phyloP scores from a whole-genome alignment of 1,140 invertebrate species.

The Halesus radiatus region DNA sequence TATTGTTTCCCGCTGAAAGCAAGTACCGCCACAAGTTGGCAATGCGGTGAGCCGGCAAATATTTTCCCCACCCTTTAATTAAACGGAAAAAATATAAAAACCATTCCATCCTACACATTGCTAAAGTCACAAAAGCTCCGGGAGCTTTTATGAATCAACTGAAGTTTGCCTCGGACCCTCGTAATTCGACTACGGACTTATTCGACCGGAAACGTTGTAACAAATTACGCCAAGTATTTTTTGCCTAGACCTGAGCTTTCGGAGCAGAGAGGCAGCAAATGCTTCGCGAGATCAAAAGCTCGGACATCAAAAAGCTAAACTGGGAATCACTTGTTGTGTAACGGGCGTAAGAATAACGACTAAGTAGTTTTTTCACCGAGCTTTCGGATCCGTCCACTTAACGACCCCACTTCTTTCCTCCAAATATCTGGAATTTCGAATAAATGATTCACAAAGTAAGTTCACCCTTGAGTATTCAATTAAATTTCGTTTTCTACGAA shows the following conservation, averaged over 20 bases:
- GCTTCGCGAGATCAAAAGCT: slow-evolving; percentile 43
- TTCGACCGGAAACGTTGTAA: slow-evolving; percentile 57
- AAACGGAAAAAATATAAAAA: slow-evolving; percentile 17
- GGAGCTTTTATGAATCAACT: slow-evolving; percentile 34
- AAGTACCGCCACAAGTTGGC: neutral
- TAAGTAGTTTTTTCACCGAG: slow-evolving; percentile 26
- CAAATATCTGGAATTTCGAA: neutral
- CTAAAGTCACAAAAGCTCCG: slow-evolving; percentile 31
- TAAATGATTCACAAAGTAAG: slow-evolving; percentile 5
- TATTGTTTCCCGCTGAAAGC: neutral
- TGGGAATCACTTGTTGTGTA: slow-evolving; percentile 42
- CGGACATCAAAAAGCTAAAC: slow-evolving; percentile 45
- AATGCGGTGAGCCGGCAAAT: neutral
- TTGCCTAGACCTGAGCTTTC: slow-evolving; percentile 37
- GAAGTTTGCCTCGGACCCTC: slow-evolving; percentile 32
- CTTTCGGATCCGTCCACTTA: slow-evolving; percentile 18
- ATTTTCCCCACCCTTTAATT: slow-evolving; percentile 8
- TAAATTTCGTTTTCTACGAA: neutral
- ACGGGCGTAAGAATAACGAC: slow-evolving; percentile 33
- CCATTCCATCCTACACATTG: neutral
- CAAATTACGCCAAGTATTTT: slow-evolving; percentile 54
- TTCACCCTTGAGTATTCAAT: too few species aligned
- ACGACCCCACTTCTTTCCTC: slow-evolving; percentile 18
- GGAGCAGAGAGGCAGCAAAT: slow-evolving; percentile 6
- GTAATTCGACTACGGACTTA: slow-evolving; percentile 52